phyloP scores from a whole-genome alignment of 2,797 vertebrate genomes.

The Cossypha niveicapilla region DNA sequence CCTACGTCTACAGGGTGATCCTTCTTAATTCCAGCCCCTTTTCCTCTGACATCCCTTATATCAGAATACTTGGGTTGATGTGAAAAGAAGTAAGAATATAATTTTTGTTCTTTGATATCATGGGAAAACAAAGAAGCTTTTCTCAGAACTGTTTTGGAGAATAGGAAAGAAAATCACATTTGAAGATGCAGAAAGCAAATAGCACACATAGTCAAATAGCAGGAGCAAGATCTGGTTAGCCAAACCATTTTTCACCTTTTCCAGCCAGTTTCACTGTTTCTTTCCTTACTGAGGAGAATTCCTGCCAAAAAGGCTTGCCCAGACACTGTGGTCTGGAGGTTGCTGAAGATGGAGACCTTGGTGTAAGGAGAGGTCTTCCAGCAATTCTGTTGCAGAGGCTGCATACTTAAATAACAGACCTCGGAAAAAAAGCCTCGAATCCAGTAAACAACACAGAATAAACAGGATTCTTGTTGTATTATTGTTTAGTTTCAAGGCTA shows the following conservation, averaged over 20 bases:
- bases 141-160: background rate
- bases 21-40: background rate
- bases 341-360: background rate
- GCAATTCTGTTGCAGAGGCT: background rate
- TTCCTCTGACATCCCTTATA: background rate
- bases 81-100: background rate
- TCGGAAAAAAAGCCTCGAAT: background rate
- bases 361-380: background rate
- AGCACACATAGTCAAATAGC: background rate
- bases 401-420: background rate
- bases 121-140: background rate
- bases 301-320: background rate
- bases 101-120: background rate
- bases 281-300: background rate
- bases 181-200: background rate
- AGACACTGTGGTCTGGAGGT: background rate
- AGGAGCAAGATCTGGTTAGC: background rate
- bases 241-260: constrained; percentile 40
- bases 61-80: background rate
- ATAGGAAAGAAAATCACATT: background rate
- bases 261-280: background rate
- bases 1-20: background rate
- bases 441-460: background rate
- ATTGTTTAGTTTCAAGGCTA: background rate
- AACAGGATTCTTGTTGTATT: background rate